Base-by-base conservation (phyloP, 1,140 invertebrate species). In the Prorops nasuta region DNA sequence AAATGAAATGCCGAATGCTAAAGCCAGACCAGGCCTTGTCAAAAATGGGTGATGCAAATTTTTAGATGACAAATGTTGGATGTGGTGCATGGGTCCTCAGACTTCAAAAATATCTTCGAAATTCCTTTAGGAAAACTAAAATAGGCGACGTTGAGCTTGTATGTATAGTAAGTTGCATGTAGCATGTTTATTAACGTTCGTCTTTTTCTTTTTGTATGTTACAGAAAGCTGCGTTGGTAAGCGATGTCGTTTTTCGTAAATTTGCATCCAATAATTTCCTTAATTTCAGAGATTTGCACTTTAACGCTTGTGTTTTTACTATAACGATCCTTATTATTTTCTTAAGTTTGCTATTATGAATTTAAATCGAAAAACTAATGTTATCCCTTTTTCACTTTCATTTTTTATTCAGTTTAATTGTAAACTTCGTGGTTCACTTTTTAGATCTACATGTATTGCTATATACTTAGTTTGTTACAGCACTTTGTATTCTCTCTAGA, bases 1-100 rank as follows among this genome's bases (percentile, higher is more conserved):
- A n/a, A n/a, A n/a, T n/a, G n/a, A n/a, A n/a, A n/a, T n/a, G n/a
- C n/a, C n/a, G n/a, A n/a, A n/a, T n/a, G n/a, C n/a, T n/a, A n/a
- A n/a, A n/a, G n/a, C n/a, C n/a, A n/a, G n/a, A 17, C 17, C 6
- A 39, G 43, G 49, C n/a, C 1, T 44, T 51, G 32, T 21, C 10
- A 42, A 28, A 42, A 18, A 28, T 36, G 15, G 39, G 6, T 38
- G 3, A 50, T 51, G 21, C 4, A 28, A 49, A 48, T 72, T 77
- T 77, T 66, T 77, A 76, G 74, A 78, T 76, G 70, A 63, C 72
- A 70, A 64, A 69, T 53, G 71, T 69, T 70, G 72, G 73, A 72
- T 77, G 72, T 66, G 66, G 66, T 76, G 73, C 75, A 76, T 77
- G 74, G 75, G 51, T 54, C 56, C 64, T 65, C 55, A 74, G 65